Evolutionary conservation across 2,888 invertebrate genomes (phyloP).

Genomic region (Drosophila dives): DNA sequence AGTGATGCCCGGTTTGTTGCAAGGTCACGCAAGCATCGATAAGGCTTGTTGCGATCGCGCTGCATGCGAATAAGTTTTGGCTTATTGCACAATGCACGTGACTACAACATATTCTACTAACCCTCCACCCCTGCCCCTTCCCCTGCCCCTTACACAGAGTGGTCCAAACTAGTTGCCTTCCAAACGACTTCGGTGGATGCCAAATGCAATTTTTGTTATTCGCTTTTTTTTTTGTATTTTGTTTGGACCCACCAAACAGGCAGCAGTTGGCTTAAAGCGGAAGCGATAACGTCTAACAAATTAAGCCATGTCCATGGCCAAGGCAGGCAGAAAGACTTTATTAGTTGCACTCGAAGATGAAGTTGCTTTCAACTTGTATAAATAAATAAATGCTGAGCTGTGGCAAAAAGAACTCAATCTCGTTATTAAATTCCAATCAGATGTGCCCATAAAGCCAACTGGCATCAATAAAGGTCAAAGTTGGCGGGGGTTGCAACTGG

Average conservation of each 20-base stretch:
- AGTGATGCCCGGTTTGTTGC: slow-evolving; percentile 13
- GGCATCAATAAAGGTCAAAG: slow-evolving; percentile 61
- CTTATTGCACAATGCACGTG: slow-evolving; percentile 72
- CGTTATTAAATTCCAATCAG: slow-evolving; percentile 84
- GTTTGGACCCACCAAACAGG: slow-evolving; percentile 36
- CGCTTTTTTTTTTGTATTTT: slow-evolving; percentile 46
- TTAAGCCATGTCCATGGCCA: slow-evolving; percentile 69
- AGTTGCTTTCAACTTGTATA: slow-evolving; percentile 47
- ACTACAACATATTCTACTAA: slow-evolving; percentile 43
- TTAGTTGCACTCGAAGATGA: slow-evolving; percentile 37
- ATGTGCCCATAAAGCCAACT: slow-evolving; percentile 84
- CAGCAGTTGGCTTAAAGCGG: slow-evolving; percentile 58
- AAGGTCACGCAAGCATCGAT: slow-evolving; percentile 55
- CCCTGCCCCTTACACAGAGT: not conserved
- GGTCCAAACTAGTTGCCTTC: slow-evolving; percentile 35
- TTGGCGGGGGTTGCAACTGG: not conserved
- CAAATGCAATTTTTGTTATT: slow-evolving; percentile 53
- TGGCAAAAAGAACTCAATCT: slow-evolving; percentile 67
- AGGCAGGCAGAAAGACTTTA: slow-evolving; percentile 62
- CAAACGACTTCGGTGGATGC: slow-evolving; percentile 30
- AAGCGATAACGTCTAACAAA: slow-evolving; percentile 81
- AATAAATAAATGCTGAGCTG: slow-evolving; percentile 59
- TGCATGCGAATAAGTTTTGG: slow-evolving; percentile 75
- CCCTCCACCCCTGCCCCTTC: not conserved
- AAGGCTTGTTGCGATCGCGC: slow-evolving; percentile 54